These are phyloP conservation scores for Pipistrellus pygmaeus DNA, from an alignment of 2,797 vertebrate genomes.

Conservation along the genomic window DNA sequence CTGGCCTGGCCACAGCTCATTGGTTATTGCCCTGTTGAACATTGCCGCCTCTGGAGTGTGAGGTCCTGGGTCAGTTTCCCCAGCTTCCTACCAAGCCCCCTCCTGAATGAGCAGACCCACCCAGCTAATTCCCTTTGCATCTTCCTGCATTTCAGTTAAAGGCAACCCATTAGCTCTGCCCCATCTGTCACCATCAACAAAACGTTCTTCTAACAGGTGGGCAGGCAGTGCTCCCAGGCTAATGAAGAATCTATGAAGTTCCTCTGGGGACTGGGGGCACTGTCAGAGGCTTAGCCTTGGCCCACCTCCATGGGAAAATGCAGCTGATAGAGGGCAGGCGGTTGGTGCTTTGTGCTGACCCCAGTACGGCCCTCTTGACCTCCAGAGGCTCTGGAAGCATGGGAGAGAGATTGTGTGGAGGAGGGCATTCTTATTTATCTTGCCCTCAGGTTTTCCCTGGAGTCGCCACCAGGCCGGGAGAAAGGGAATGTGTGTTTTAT, in stretches of 20 bases:
- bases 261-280: not conserved
- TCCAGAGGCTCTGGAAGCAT: not conserved
- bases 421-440: not conserved
- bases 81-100: not conserved
- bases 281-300: not conserved
- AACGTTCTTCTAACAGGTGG: constrained; percentile 73
- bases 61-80: not conserved
- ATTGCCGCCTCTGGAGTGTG: not conserved
- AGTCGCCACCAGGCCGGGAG: not conserved
- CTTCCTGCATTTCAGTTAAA: constrained; percentile 63
- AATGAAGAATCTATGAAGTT: constrained; percentile 75
- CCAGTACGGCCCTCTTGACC: not conserved
- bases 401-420: not conserved
- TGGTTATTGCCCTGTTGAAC: not conserved
- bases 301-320: not conserved
- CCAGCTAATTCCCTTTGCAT: constrained; percentile 63
- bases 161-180: constrained; percentile 73
- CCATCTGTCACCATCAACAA: constrained; percentile 69
- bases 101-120: not conserved
- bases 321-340: not conserved
- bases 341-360: constrained; percentile 33
- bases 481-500: not conserved
- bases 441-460: not conserved
- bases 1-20: not conserved
- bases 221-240: constrained; percentile 73